A percentile compares a stretch with the other conserved stretches of the same genome.
Conservation (phyloP, 2,113 vertebrate genomes). For the Brachyhypopomus gauderio region DNA sequence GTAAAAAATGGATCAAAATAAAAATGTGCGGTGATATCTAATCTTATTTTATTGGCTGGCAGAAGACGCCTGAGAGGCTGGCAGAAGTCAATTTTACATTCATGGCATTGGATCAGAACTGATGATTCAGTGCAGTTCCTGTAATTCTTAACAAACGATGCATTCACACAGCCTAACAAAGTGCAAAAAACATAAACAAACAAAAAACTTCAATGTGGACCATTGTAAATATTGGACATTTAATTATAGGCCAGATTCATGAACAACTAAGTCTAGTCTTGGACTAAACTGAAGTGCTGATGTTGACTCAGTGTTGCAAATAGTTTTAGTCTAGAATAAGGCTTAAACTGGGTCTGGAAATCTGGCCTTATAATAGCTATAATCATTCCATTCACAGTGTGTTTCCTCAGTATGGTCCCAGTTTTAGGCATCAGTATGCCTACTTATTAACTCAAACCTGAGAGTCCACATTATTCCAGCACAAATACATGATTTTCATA, state of each 20-base stretch:
- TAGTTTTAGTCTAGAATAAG: no score
- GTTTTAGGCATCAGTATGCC: conserved; percentile 18
- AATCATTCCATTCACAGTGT: conserved; percentile 24
- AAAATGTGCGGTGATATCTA: background rate
- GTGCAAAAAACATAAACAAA: conserved; percentile 16
- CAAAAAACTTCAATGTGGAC: background rate
- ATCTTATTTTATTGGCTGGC: conserved; percentile 4
- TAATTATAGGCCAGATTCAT: no score
- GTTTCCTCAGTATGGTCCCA: conserved; percentile 36
- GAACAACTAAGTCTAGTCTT: no score
- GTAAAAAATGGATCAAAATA: background rate
- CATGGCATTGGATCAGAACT: background rate
- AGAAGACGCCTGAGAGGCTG: background rate
- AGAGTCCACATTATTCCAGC: background rate
- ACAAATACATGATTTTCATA: background rate
- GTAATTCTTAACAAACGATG: conserved; percentile 14
- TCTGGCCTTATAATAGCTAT: background rate
- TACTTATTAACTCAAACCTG: background rate
- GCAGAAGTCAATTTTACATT: background rate
- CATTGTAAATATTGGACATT: background rate
- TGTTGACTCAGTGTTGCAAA: no score
- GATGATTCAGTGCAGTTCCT: conserved; percentile 5
- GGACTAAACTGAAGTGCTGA: no score
- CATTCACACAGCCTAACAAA: background rate
- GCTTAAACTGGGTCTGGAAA: no score